Conservation (phyloP, 2,113 vertebrate species). For the Microcebus murinus region DNA sequence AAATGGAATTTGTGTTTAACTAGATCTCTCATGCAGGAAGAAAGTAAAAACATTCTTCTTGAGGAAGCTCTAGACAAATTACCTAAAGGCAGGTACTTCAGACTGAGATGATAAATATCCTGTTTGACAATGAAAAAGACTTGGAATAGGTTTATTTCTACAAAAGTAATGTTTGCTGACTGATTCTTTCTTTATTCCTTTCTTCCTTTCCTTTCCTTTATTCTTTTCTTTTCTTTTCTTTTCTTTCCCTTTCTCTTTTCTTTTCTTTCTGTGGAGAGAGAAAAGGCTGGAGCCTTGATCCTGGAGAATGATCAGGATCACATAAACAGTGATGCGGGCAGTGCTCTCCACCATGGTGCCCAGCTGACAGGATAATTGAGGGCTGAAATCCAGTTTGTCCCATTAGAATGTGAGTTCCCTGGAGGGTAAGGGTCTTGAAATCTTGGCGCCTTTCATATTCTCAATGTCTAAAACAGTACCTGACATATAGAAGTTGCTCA, state of each 20-base stretch:
- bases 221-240: not conserved
- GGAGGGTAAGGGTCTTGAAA: not conserved
- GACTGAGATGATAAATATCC: not conserved
- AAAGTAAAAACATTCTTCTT: not conserved
- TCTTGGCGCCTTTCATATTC: not conserved
- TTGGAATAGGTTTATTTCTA: not conserved
- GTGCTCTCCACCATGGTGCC: not conserved
- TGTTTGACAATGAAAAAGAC: not conserved
- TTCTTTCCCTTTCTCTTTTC: not conserved
- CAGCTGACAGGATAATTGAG: not conserved
- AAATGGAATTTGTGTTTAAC: not conserved
- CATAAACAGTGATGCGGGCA: not conserved
- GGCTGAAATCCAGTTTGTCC: not conserved
- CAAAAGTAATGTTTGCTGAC: not conserved
- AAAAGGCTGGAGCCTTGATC: not conserved
- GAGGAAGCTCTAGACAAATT: not conserved
- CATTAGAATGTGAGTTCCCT: not conserved
- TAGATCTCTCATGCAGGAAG: not conserved
- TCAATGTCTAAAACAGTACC: not conserved
- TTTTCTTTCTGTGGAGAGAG: not conserved
- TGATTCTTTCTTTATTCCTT: not conserved
- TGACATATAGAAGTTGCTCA: not conserved
- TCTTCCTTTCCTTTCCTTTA: no score
- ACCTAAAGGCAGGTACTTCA: not conserved
- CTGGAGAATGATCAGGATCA: not conserved